Conservation (phyloP, 2,888 invertebrate genomes). For the Halocaridina rubra region DNA sequence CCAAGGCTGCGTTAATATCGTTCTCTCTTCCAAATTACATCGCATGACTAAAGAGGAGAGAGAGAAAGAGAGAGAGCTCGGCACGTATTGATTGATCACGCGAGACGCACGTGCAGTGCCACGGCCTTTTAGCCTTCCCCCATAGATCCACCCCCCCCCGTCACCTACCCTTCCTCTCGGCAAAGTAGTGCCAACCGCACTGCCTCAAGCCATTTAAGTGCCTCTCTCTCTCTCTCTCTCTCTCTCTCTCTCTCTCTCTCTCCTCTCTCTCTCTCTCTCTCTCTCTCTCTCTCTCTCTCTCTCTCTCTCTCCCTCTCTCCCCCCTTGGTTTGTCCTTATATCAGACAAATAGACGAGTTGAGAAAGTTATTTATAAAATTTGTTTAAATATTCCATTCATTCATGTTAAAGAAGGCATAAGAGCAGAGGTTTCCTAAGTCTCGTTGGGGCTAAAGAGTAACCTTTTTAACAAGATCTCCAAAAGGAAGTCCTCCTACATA, state of each 20-base stretch:
- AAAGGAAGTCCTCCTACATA: too few relatives aligned
- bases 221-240: neutral
- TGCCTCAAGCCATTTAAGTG: neutral
- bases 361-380: too few relatives aligned
- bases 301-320: neutral
- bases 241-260: neutral
- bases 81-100: slow-evolving; percentile 31
- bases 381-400: too few relatives aligned
- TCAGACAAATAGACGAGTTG: too few relatives aligned
- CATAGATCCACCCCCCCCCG: neutral
- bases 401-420: too few relatives aligned
- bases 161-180: neutral
- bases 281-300: neutral
- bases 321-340: too few relatives aligned
- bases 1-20: too few relatives aligned
- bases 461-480: too few relatives aligned
- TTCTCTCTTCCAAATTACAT: neutral
- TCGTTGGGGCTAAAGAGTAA: too few relatives aligned
- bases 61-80: neutral
- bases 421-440: too few relatives aligned
- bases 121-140: neutral
- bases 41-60: neutral
- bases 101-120: slow-evolving; percentile 28
- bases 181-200: neutral
- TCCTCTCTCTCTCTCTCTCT: neutral